Evolutionary conservation across 2,888 invertebrate species (phyloP).

Genomic region (Pantelozetes paolii): DNA sequence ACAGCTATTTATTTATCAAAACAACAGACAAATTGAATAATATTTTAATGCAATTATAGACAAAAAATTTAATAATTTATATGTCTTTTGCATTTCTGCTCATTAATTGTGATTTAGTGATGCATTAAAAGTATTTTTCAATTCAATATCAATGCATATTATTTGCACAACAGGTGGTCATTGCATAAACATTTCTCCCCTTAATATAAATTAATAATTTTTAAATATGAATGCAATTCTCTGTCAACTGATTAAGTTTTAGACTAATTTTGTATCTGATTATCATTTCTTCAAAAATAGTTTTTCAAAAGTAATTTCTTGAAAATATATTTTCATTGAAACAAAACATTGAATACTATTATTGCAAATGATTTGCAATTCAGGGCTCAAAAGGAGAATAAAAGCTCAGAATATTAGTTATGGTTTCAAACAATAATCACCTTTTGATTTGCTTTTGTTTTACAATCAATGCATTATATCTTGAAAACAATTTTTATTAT

Average conservation of each 20-base stretch:
- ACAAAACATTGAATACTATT: no score
- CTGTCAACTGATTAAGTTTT: not conserved
- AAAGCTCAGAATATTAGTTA: slow-evolving; percentile 12
- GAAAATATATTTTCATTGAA: no score
- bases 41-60: not conserved
- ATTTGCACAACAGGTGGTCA: slow-evolving; percentile 13
- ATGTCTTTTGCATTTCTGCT: not conserved
- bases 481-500: not conserved
- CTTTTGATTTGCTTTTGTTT: not conserved
- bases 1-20: not conserved
- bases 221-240: not conserved
- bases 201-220: not conserved
- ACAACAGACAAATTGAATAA: not conserved
- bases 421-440: slow-evolving; percentile 22
- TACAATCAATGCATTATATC: not conserved
- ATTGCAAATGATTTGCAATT: no score
- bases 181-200: not conserved
- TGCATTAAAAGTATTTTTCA: not conserved
- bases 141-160: not conserved
- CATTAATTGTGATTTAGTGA: slow-evolving; percentile 8
- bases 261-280: not conserved
- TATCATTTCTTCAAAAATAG: no score
- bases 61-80: not conserved
- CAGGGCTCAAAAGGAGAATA: no score
- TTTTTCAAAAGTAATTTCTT: no score